These are phyloP conservation scores for Physella acuta DNA, from an alignment of 1,140 invertebrate genomes.

Conservation along the genomic window DNA sequence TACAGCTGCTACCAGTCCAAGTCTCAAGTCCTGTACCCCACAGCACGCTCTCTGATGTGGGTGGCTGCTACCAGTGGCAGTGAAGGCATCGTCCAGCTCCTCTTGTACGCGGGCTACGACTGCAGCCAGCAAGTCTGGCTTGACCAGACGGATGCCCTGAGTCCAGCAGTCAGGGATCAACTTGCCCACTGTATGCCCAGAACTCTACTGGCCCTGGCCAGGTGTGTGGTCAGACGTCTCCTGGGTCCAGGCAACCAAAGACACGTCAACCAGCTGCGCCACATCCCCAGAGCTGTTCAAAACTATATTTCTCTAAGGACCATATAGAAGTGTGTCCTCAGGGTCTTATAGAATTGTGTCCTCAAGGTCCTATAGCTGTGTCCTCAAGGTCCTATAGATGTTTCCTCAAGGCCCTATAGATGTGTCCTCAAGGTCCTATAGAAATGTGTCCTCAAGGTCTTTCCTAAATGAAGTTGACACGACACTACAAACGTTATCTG, in stretches of 20 bases:
- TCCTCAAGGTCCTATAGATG: too few relatives aligned
- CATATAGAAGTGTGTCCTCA: too few relatives aligned
- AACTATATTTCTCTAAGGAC: slow-evolving; percentile 40
- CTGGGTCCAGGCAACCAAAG: slow-evolving; percentile 30
- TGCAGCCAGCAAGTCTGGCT: slow-evolving; percentile 42
- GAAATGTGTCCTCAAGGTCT: too few relatives aligned
- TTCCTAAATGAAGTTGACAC: too few relatives aligned
- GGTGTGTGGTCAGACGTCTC: slow-evolving; percentile 35
- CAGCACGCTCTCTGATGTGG: slow-evolving; percentile 39
- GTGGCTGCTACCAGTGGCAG: slow-evolving; percentile 36
- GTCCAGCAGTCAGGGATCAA: too few relatives aligned
- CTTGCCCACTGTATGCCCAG: too few relatives aligned
- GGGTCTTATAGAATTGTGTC: too few relatives aligned
- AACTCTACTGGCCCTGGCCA: slow-evolving; percentile 38
- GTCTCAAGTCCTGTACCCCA: slow-evolving; percentile 32
- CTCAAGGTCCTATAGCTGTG: too few relatives aligned
- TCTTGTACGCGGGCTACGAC: slow-evolving; percentile 44
- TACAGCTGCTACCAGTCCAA: slow-evolving; percentile 40
- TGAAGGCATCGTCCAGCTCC: slow-evolving; percentile 31
- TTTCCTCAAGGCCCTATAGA: too few relatives aligned
- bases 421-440: too few relatives aligned
- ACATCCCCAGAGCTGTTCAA: slow-evolving; percentile 40
- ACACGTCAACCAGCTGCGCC: slow-evolving; percentile 31
- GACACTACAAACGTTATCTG: too few relatives aligned
- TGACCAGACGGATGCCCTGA: too few relatives aligned